Evolutionary conservation across 2,888 invertebrate species (phyloP), one percentile per base, ranked within the genome.

Genomic region (Chironomus riparius): DNA sequence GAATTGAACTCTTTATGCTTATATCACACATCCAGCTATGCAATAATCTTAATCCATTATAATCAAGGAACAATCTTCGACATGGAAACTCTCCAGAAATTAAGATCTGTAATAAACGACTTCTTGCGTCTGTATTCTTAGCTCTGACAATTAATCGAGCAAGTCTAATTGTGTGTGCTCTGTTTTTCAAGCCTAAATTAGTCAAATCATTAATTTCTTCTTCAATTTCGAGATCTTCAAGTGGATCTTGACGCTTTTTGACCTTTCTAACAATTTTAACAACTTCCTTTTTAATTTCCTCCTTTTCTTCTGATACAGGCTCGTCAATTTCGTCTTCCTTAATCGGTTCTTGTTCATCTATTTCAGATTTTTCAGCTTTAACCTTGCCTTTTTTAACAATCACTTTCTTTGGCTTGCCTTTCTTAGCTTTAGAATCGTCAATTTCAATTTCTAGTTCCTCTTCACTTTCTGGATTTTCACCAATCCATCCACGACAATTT

Each of bases 401-500:
- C 77, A 70, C 78, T 77, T 74, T 78, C 70, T 28, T 13, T 3
- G 74, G 78, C 78, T 12, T 24, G 4, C 68, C 70, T 74, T 74
- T 74, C 50, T 74, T 74, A 7, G 65, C n/a, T 6, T 74, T 74
- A 76, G 76, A 15, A 76, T 78, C 70, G 73, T 78, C 68, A 71
- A 85, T 83, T 48, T 85, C 85, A 71, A 85, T 83, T 47, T 85
- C 85, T 69, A 85, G 85, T 70, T 86, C 85, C 68, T 85, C 85
- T 47, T 86, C 86, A 76, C 88, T 88, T 38, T 92, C 91, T 0
- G 94, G 94, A 79, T 94, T 92, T 76, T 92, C 93, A 0, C 98
- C 98, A 78, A 99, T 94, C 92, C 94, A 97, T 0, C 99, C 98
- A 24, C 96, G 90, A 82, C 99, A 99, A 79, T 89, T 91, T 10